phyloP scores from a whole-genome alignment of 2,113 vertebrate species.

The Glaucomys volans region DNA sequence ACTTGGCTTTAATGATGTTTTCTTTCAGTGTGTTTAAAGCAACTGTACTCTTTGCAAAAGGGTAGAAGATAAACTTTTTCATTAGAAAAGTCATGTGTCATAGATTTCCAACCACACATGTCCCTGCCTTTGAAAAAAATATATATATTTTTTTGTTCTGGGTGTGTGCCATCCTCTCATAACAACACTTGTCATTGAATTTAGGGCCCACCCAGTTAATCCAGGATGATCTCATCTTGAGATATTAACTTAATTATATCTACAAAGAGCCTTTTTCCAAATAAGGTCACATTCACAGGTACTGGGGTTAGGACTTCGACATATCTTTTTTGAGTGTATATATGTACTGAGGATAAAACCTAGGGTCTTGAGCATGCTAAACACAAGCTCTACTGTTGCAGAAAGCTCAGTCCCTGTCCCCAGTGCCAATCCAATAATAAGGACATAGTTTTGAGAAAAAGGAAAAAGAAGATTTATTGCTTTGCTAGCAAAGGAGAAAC shows the following conservation, averaged over 20 bases:
- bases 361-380: background rate
- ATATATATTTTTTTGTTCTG: background rate
- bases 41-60: background rate
- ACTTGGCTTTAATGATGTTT: constrained; percentile 56
- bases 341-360: background rate
- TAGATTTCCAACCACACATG: background rate
- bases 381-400: background rate
- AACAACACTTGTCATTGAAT: background rate
- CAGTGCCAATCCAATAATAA: too few relatives aligned
- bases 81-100: background rate
- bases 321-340: background rate
- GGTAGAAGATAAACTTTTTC: background rate
- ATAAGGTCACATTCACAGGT: background rate
- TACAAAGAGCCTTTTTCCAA: constrained; percentile 33
- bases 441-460: too few relatives aligned
- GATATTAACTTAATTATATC: background rate
- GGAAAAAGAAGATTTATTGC: too few relatives aligned
- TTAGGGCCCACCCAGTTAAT: constrained; percentile 10
- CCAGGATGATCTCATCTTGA: constrained; percentile 27
- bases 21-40: constrained; percentile 44
- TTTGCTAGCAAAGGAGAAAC: too few relatives aligned
- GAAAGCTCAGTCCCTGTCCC: too few relatives aligned
- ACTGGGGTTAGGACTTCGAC: background rate
- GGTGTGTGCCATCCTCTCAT: background rate
- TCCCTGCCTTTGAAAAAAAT: background rate